A percentile compares a stretch with the other conserved stretches of the same genome.
Conservation (phyloP, 2,888 invertebrate genomes). For the Athalia cordata region DNA sequence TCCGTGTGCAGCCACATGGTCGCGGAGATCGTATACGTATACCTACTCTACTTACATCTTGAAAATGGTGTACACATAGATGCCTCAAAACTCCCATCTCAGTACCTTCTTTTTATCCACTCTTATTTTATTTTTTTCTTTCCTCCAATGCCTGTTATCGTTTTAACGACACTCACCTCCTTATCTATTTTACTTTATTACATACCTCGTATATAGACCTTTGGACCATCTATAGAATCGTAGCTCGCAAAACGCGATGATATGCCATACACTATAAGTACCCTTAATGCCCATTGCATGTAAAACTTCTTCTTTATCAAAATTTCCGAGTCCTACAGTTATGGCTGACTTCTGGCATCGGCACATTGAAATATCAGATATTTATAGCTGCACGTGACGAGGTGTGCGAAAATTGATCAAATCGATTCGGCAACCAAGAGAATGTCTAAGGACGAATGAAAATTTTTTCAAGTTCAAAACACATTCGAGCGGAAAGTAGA, state of each 20-base stretch:
- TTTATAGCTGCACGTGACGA: too few relatives aligned
- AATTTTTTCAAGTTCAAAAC: not conserved
- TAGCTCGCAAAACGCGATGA: conserved; percentile 9
- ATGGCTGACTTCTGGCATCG: too few relatives aligned
- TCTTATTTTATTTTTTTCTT: not conserved
- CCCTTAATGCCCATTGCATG: not conserved
- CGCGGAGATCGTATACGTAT: conserved; percentile 4
- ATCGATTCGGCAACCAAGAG: too few relatives aligned
- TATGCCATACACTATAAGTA: not conserved
- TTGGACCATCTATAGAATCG: not conserved
- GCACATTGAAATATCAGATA: too few relatives aligned
- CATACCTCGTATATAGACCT: conserved; percentile 5
- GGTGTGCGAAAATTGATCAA: too few relatives aligned
- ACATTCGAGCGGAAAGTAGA: not conserved
- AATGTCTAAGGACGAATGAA: too few relatives aligned
- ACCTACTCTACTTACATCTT: not conserved
- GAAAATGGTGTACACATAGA: not conserved
- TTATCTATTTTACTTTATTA: conserved; percentile 19
- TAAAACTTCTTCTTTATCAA: not conserved
- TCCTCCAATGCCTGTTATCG: conserved; percentile 10
- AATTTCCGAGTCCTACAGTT: too few relatives aligned
- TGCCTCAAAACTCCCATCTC: conserved; percentile 18
- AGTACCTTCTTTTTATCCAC: not conserved
- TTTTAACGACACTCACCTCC: conserved; percentile 26
- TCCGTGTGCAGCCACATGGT: conserved; percentile 11